phyloP scores from a whole-genome alignment of 1,140 invertebrate species.

The Aplysia californica region DNA sequence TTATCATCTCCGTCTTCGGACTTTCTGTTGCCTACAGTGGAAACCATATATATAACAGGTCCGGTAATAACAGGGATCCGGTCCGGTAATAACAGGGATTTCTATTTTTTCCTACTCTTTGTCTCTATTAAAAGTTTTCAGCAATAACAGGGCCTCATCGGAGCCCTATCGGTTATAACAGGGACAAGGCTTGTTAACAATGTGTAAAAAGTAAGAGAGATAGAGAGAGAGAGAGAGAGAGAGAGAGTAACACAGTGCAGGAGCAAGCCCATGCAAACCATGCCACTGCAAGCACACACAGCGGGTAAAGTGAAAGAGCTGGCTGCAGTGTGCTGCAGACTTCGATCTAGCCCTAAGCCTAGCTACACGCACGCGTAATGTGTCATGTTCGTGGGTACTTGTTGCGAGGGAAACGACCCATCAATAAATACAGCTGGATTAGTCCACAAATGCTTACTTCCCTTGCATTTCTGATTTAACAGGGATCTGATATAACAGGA shows the following conservation, averaged over 20 bases:
- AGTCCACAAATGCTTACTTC: too few relatives aligned
- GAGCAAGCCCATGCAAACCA: neutral
- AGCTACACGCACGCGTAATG: neutral
- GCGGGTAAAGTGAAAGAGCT: neutral
- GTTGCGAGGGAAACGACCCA: neutral
- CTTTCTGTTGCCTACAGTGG: too few relatives aligned
- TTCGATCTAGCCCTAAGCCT: too few relatives aligned
- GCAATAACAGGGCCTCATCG: too few relatives aligned
- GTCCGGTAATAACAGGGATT: too few relatives aligned
- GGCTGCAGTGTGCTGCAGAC: neutral
- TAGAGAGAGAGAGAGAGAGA: slow-evolving; percentile 7
- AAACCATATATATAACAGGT: neutral
- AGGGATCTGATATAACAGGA: too few relatives aligned
- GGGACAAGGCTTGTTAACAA: neutral
- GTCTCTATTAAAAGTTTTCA: too few relatives aligned
- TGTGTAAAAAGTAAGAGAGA: neutral
- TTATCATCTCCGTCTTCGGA: too few relatives aligned
- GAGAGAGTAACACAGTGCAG: neutral
- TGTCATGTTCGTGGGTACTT: neutral
- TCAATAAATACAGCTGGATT: neutral
- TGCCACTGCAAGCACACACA: neutral
- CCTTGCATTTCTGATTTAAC: too few relatives aligned
- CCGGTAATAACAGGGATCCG: neutral
- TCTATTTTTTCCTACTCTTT: too few relatives aligned
- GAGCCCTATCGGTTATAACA: too few relatives aligned